These are phyloP conservation scores for Ctenodactylus gundi DNA, from an alignment of 2,113 vertebrate species.

Conservation along the genomic window DNA sequence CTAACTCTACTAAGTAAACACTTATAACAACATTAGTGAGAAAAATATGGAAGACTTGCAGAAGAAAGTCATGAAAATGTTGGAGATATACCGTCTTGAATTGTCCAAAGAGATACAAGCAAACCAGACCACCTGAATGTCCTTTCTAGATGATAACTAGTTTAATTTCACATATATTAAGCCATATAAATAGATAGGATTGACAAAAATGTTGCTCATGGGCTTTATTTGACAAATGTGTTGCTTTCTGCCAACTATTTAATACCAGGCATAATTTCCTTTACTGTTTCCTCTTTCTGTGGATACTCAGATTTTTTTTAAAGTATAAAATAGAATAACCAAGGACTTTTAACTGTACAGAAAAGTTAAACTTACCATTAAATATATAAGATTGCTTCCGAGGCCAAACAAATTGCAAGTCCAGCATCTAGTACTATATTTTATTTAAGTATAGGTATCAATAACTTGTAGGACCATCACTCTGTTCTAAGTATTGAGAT, in stretches of 20 bases:
- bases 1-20: background rate
- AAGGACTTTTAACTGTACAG: background rate
- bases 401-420: background rate
- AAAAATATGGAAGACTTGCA: background rate
- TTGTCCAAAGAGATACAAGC: background rate
- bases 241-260: background rate
- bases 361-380: background rate
- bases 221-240: background rate
- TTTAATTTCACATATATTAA: background rate
- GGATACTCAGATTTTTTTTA: background rate
- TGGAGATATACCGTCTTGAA: background rate
- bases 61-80: background rate
- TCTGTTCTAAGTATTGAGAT: background rate
- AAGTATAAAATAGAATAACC: background rate
- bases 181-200: background rate
- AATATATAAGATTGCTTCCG: background rate
- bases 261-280: background rate
- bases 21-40: constrained; percentile 13
- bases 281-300: background rate
- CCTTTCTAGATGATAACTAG: background rate
- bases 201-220: background rate
- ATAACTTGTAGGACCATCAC: background rate
- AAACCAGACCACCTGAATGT: background rate
- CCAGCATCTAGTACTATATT: background rate
- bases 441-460: background rate